Evolutionary conservation across 37 sponge, comb jelly and placozoan species (phyloP).

Genomic region (Halisarca cf. caerulea): DNA sequence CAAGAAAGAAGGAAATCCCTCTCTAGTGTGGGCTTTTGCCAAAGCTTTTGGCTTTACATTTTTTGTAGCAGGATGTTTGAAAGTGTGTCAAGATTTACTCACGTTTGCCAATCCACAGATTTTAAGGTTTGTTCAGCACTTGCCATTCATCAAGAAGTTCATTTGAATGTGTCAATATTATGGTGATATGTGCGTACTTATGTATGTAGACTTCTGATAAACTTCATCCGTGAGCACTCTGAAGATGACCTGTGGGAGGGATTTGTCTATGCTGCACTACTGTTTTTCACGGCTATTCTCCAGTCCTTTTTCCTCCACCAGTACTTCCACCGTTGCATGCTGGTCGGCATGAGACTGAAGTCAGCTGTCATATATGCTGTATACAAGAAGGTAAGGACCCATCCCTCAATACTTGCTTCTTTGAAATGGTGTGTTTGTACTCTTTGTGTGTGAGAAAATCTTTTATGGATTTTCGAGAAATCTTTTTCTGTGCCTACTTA

Average conservation of each 20-base stretch:
- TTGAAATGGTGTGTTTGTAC: background rate
- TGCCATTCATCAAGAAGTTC: background rate
- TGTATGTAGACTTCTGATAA: constrained; percentile 53
- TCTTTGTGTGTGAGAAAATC: no score
- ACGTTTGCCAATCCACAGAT: constrained; percentile 81
- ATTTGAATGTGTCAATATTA: background rate
- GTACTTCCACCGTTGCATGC: constrained; percentile 71
- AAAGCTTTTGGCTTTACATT: constrained; percentile 70
- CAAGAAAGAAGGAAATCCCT: constrained; percentile 39
- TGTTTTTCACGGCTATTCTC: constrained; percentile 61
- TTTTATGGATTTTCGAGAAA: no score
- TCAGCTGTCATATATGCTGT: constrained; percentile 79
- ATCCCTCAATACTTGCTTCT: no score
- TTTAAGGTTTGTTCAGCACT: constrained; percentile 59
- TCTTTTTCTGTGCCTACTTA: no score
- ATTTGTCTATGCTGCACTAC: constrained; percentile 65
- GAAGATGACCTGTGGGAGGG: constrained; percentile 70
- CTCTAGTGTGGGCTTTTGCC: constrained; percentile 63
- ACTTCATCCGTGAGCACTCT: constrained; percentile 25
- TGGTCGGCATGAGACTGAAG: constrained; percentile 73
- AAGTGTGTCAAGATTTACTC: constrained; percentile 65
- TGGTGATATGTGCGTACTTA: background rate
- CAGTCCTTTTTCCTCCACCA: constrained; percentile 82
- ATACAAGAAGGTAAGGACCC: constrained; percentile 76
- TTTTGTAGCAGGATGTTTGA: constrained; percentile 60